A percentile compares a stretch with the other conserved stretches of the same genome.
phyloP scores from a whole-genome alignment of 2,797 vertebrate species.

The Poeciliopsis paucimaculata region DNA sequence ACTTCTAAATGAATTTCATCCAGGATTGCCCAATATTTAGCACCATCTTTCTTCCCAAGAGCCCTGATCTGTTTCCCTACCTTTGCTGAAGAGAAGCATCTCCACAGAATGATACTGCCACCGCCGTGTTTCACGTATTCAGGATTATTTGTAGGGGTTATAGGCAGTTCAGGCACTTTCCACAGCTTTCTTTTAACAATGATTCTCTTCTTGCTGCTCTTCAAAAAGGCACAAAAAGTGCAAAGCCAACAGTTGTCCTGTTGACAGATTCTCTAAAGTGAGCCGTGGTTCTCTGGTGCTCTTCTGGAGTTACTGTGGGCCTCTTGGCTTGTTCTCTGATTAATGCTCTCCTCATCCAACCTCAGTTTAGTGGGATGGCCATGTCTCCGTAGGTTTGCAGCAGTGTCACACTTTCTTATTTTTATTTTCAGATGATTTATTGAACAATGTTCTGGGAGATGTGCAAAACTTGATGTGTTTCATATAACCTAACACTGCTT shows the following conservation, averaged over 20 bases:
- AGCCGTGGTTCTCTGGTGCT: background rate
- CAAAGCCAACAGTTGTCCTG: background rate
- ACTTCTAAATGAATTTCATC: background rate
- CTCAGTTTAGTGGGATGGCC: background rate
- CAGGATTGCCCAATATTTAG: background rate
- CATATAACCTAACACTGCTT: background rate
- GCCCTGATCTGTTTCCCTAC: background rate
- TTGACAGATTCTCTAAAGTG: background rate
- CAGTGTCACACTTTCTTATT: background rate
- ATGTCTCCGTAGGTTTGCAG: background rate
- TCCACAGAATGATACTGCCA: background rate
- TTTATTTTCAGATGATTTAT: background rate
- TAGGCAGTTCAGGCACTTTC: background rate
- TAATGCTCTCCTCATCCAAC: background rate
- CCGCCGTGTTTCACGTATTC: background rate
- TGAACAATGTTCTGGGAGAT: background rate
- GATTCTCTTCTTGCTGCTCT: background rate
- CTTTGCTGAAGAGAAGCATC: background rate
- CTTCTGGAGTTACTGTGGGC: background rate
- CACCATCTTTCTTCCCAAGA: background rate
- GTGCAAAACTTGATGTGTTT: background rate
- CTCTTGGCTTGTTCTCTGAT: background rate
- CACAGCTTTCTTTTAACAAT: background rate
- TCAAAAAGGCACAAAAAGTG: background rate
- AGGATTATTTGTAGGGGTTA: background rate